These are phyloP conservation scores for Actinernus sp. DNA, from an alignment of 92 coral and sea anemone species.

Conservation along the genomic window DNA sequence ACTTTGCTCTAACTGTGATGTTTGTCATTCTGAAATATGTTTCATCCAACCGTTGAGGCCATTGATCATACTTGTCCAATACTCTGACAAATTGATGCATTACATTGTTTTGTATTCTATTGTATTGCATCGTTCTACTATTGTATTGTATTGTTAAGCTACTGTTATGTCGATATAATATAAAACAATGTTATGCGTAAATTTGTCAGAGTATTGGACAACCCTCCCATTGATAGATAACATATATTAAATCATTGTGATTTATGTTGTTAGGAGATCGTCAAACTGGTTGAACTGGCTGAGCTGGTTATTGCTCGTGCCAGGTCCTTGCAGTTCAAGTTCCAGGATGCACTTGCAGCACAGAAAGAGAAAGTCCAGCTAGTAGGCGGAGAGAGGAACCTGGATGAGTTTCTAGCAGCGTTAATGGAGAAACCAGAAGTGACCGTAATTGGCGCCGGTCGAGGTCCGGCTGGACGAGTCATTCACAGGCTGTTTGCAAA, in stretches of 20 bases:
- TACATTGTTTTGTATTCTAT: too few relatives aligned
- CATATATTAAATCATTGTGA: background rate
- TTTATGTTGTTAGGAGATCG: conserved; percentile 89
- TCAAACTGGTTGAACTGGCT: conserved; percentile 77
- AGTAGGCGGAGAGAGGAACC: conserved; percentile 80
- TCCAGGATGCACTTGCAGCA: conserved; percentile 78
- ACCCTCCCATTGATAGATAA: background rate
- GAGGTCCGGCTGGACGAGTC: conserved; percentile 99
- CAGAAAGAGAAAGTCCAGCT: conserved; percentile 52
- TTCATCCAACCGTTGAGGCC: too few relatives aligned
- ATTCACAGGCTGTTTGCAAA: conserved; percentile 84
- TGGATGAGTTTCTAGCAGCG: conserved; percentile 89
- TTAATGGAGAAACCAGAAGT: conserved; percentile 98
- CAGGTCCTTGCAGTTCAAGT: conserved; percentile 90
- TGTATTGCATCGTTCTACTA: too few relatives aligned
- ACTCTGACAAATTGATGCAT: too few relatives aligned
- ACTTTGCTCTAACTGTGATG: too few relatives aligned
- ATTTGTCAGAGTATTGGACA: too few relatives aligned
- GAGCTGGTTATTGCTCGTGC: conserved; percentile 97
- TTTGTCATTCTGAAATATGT: too few relatives aligned
- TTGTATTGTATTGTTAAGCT: too few relatives aligned
- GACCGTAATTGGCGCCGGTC: conserved; percentile 94
- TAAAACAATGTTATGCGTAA: too few relatives aligned
- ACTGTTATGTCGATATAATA: too few relatives aligned
- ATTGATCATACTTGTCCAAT: too few relatives aligned